Percentiles rank a stretch among this genome's conserved stretches.
Evolutionary conservation across 2,888 invertebrate genomes (phyloP).

Genomic region (Idaea aversata): DNA sequence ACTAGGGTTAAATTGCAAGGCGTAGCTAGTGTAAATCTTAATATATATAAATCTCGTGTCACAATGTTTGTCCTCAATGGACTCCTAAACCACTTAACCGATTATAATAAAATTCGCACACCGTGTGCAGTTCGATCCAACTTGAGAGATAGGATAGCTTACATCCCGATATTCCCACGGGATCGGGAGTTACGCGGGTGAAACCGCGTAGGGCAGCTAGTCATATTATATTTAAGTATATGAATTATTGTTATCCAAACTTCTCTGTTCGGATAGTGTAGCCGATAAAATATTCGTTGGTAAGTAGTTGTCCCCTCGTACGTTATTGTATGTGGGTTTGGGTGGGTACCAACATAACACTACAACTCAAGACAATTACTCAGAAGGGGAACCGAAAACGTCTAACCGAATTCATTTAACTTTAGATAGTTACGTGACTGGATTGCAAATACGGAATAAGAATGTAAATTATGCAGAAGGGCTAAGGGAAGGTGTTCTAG

Average conservation of each 20-base stretch:
- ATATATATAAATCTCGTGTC: too few relatives aligned
- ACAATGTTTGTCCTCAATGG: too few relatives aligned
- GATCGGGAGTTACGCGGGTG: too few relatives aligned
- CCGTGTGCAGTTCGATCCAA: too few relatives aligned
- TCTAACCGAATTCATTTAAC: slow-evolving; percentile 30
- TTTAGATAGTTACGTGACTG: slow-evolving; percentile 24
- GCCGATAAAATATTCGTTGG: slow-evolving; percentile 18
- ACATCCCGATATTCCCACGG: too few relatives aligned
- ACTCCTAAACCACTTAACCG: too few relatives aligned
- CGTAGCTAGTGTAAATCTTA: too few relatives aligned
- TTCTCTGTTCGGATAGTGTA: slow-evolving; percentile 7
- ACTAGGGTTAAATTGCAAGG: too few relatives aligned
- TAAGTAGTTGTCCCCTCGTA: slow-evolving; percentile 21
- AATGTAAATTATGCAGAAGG: slow-evolving; percentile 22
- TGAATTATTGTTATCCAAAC: background rate
- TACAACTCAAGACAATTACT: slow-evolving; percentile 32
- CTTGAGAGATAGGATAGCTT: too few relatives aligned
- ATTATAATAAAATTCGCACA: too few relatives aligned
- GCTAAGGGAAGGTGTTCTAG: slow-evolving; percentile 11
- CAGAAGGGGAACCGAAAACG: slow-evolving; percentile 32
- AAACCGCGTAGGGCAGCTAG: too few relatives aligned
- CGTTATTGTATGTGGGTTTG: slow-evolving; percentile 15
- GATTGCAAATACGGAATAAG: slow-evolving; percentile 21
- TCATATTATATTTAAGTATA: too few relatives aligned
- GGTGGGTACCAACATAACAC: slow-evolving; percentile 2